Conservation (phyloP, 2,888 invertebrate genomes). For the Reticulitermes lucifugus region DNA sequence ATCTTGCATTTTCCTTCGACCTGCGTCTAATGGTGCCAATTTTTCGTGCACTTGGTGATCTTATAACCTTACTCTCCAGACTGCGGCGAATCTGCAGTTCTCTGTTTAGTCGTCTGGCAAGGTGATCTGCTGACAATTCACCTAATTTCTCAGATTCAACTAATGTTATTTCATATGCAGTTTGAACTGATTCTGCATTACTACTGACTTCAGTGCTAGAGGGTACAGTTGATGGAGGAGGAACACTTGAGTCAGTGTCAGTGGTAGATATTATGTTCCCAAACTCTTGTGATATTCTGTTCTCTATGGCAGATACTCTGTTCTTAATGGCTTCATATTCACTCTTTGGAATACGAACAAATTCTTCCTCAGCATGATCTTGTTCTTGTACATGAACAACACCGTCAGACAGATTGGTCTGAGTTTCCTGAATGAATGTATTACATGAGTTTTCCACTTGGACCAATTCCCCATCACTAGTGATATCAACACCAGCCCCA, state of each 20-base stretch:
- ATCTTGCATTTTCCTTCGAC: slow-evolving; percentile 70
- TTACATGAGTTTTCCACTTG: not conserved
- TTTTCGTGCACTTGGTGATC: slow-evolving; percentile 85
- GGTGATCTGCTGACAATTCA: slow-evolving; percentile 75
- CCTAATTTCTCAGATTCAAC: slow-evolving; percentile 70
- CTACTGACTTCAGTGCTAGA: slow-evolving; percentile 52
- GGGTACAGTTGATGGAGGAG: not conserved
- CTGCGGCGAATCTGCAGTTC: slow-evolving; percentile 80
- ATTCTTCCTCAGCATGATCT: slow-evolving; percentile 64
- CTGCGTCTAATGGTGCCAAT: slow-evolving; percentile 80
- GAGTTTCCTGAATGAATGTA: slow-evolving; percentile 10
- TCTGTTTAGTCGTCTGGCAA: slow-evolving; percentile 77
- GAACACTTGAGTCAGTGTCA: slow-evolving; percentile 58
- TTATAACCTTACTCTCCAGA: slow-evolving; percentile 75
- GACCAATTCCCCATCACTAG: not conserved
- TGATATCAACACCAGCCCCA: slow-evolving; percentile 31
- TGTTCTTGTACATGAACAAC: not conserved
- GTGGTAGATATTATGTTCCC: slow-evolving; percentile 61
- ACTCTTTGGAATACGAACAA: slow-evolving; percentile 77
- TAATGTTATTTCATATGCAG: slow-evolving; percentile 79
- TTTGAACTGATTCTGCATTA: slow-evolving; percentile 73
- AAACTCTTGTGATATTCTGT: slow-evolving; percentile 77
- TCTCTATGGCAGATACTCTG: slow-evolving; percentile 79
- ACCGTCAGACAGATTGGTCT: slow-evolving; percentile 33
- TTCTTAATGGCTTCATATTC: slow-evolving; percentile 84